Percentiles rank a stretch among this genome's conserved stretches.
phyloP scores from a whole-genome alignment of 2,888 invertebrate genomes.

The Trachelus troglodyta region DNA sequence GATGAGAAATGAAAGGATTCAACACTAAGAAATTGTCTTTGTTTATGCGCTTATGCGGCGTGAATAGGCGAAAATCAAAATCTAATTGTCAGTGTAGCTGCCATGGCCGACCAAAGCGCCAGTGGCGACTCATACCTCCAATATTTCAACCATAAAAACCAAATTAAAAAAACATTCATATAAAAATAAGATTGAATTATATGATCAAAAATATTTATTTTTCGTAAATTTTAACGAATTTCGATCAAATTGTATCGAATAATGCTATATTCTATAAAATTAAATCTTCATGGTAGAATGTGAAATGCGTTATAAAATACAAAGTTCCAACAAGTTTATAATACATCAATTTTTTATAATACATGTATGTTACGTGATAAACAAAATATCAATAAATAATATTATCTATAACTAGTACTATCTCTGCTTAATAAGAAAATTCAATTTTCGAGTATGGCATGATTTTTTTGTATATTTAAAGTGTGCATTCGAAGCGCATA shows the following conservation, averaged over 20 bases:
- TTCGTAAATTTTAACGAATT: background rate
- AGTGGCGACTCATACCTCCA: background rate
- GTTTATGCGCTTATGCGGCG: constrained; percentile 36
- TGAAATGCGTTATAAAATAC: background rate
- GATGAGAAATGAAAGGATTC: constrained; percentile 17
- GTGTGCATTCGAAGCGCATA: background rate
- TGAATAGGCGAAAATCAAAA: constrained; percentile 58
- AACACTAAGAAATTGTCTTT: constrained; percentile 9
- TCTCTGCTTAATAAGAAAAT: background rate
- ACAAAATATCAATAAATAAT: background rate
- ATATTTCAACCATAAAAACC: background rate
- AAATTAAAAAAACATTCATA: background rate
- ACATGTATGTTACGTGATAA: background rate
- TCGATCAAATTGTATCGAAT: background rate
- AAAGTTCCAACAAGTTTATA: background rate
- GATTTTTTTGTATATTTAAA: background rate
- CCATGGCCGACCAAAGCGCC: background rate
- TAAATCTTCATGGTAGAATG: too few relatives aligned
- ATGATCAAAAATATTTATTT: background rate
- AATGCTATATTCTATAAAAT: background rate
- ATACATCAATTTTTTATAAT: background rate
- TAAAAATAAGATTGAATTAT: background rate
- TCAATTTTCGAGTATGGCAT: background rate
- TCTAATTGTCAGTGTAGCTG: constrained; percentile 32
- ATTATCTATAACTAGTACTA: background rate